Percentiles rank a stretch among this genome's conserved stretches.
Conservation (phyloP, 2,113 vertebrate species). For the Paralichthys olivaceus region DNA sequence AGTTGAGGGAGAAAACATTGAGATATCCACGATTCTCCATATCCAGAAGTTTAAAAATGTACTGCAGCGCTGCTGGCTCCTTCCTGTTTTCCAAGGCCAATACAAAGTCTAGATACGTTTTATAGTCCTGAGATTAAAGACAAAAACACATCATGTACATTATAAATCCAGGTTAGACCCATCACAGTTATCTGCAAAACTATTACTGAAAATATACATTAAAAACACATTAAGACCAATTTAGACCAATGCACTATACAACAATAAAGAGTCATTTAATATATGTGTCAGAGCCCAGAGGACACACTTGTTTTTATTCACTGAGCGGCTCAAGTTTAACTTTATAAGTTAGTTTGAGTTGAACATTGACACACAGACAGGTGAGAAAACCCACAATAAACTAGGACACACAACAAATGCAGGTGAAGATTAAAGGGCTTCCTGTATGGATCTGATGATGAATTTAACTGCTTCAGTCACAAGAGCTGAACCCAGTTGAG, state of each 20-base stretch:
- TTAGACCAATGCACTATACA: too few relatives aligned
- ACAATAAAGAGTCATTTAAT: not conserved
- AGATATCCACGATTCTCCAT: conserved; percentile 96
- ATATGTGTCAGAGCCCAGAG: not conserved
- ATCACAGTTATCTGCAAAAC: too few relatives aligned
- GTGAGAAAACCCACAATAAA: not conserved
- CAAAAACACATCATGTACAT: conserved; percentile 41
- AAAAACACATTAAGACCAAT: too few relatives aligned
- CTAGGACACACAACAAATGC: not conserved
- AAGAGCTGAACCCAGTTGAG: too few relatives aligned
- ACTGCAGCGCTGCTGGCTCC: conserved; percentile 96
- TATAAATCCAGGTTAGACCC: not conserved
- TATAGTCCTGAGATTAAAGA: conserved; percentile 91
- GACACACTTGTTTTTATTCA: not conserved
- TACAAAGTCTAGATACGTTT: conserved; percentile 98
- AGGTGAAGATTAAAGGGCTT: not conserved
- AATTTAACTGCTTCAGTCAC: too few relatives aligned
- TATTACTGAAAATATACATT: too few relatives aligned
- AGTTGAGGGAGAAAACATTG: conserved; percentile 98
- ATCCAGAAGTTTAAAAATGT: conserved; percentile 98
- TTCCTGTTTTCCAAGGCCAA: conserved; percentile 98
- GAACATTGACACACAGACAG: conserved; percentile 4
- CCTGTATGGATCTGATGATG: too few relatives aligned
- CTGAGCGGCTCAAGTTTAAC: conserved; percentile 12
- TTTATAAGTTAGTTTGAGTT: not conserved